These are phyloP conservation scores for Rhagologus leucostigma DNA, from an alignment of 2,113 vertebrate genomes.

Conservation along the genomic window DNA sequence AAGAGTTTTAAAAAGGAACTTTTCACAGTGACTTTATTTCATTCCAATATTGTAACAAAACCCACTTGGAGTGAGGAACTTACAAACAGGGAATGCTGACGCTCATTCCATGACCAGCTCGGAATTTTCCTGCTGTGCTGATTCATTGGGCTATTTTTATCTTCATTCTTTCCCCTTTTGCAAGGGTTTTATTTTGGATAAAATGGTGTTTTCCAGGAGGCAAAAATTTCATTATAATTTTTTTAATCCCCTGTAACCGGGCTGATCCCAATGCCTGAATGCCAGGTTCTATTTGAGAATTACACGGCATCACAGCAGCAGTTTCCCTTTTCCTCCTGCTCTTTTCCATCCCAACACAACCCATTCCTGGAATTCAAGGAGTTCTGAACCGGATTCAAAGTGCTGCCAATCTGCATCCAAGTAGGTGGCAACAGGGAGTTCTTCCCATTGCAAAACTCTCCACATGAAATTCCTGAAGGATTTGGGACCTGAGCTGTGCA, in stretches of 20 bases:
- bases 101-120: background rate
- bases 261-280: background rate
- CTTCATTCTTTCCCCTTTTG: background rate
- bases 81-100: background rate
- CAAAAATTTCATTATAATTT: background rate
- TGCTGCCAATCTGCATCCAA: background rate
- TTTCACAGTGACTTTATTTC: background rate
- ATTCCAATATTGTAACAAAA: background rate
- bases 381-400: background rate
- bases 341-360: background rate
- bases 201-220: background rate
- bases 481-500: background rate
- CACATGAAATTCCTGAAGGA: accelerated
- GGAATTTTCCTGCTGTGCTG: background rate
- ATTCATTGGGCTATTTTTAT: background rate
- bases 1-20: background rate
- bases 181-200: background rate
- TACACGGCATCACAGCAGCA: background rate
- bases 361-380: background rate
- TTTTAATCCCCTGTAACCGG: background rate
- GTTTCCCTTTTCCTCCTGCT: background rate
- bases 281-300: background rate
- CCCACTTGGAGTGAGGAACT: background rate
- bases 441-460: background rate
- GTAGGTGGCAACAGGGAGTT: background rate